Percentiles rank a stretch among this genome's conserved stretches.
These are phyloP conservation scores for Sminthurides bifidus DNA, from an alignment of 1,140 invertebrate species.

Conservation along the genomic window DNA sequence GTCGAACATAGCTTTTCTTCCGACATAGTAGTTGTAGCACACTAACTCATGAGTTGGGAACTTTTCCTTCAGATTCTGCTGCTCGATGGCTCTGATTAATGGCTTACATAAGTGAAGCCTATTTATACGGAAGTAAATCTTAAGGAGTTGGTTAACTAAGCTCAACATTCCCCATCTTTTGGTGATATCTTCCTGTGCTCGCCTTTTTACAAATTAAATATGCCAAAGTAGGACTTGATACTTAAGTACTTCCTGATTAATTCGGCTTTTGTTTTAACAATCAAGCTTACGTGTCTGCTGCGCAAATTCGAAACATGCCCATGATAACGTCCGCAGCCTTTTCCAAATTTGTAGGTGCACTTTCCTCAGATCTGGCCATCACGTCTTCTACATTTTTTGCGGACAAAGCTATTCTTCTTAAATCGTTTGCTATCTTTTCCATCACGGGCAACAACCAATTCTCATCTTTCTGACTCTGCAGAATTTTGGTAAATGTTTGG, in stretches of 20 bases:
- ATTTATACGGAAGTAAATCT: constrained; percentile 95
- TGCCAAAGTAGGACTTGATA: no score
- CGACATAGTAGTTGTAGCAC: constrained; percentile 96
- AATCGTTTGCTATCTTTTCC: constrained; percentile 75
- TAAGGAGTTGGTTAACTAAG: constrained; percentile 91
- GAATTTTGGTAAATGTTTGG: constrained; percentile 64
- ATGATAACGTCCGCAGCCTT: constrained; percentile 82
- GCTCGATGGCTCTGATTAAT: constrained; percentile 88
- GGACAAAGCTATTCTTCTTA: constrained; percentile 64
- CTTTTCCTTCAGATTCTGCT: constrained; percentile 67
- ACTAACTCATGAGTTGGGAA: constrained; percentile 73
- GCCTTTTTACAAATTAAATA: no score
- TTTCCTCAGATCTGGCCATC: constrained; percentile 32
- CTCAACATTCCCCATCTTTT: constrained; percentile 93
- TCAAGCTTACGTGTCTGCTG: constrained; percentile 69
- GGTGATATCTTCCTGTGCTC: constrained; percentile 71
- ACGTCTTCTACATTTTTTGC: constrained; percentile 46
- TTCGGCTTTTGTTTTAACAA: no score
- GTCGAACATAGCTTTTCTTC: constrained; percentile 95
- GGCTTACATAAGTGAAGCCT: constrained; percentile 94
- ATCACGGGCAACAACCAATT: constrained; percentile 91
- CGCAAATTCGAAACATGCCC: constrained; percentile 88
- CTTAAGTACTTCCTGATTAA: no score
- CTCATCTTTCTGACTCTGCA: constrained; percentile 83
- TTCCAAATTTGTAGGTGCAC: constrained; percentile 38